phyloP scores from a whole-genome alignment of 2,113 vertebrate genomes.

The Microtus oregoni region DNA sequence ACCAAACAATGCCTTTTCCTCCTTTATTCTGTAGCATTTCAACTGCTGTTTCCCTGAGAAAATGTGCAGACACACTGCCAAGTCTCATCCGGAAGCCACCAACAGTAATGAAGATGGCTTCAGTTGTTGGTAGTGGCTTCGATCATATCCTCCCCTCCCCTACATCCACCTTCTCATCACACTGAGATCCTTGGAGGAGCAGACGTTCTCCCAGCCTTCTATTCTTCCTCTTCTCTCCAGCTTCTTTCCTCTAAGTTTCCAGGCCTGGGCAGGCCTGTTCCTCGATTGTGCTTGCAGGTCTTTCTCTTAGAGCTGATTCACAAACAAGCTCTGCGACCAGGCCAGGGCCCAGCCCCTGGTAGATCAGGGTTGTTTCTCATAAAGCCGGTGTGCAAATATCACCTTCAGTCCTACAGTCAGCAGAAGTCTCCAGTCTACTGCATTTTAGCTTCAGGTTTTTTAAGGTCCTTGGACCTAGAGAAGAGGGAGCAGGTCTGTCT shows the following conservation, averaged over 20 bases:
- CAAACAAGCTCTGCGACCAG: slow-evolving; percentile 54
- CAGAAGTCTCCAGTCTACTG: slow-evolving; percentile 75
- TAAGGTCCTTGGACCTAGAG: slow-evolving; percentile 77
- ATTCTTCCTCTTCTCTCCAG: slow-evolving; percentile 54
- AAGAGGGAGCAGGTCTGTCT: slow-evolving; percentile 78
- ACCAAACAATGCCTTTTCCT: slow-evolving; percentile 50
- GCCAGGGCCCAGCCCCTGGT: slow-evolving; percentile 57
- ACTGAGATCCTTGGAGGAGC: slow-evolving; percentile 24
- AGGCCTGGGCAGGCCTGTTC: slow-evolving; percentile 56
- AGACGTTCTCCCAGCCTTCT: slow-evolving; percentile 36
- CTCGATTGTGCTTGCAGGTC: slow-evolving; percentile 50
- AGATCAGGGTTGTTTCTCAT: slow-evolving; percentile 65
- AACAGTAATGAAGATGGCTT: slow-evolving; percentile 11
- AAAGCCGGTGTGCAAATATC: slow-evolving; percentile 61
- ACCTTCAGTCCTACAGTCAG: slow-evolving; percentile 75
- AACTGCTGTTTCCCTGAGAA: slow-evolving; percentile 69
- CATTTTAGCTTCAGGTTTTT: slow-evolving; percentile 79
- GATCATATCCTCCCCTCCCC: not conserved
- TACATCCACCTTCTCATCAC: slow-evolving; percentile 31
- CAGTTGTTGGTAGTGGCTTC: slow-evolving; percentile 32
- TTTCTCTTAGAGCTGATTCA: slow-evolving; percentile 52
- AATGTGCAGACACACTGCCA: slow-evolving; percentile 59
- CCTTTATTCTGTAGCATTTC: slow-evolving; percentile 66
- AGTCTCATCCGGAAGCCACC: slow-evolving; percentile 62
- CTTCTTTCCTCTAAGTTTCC: slow-evolving; percentile 51